Percentiles rank a stretch among this genome's conserved stretches.
Conservation (phyloP, 2,888 invertebrate genomes). For the Mystacides longicornis region DNA sequence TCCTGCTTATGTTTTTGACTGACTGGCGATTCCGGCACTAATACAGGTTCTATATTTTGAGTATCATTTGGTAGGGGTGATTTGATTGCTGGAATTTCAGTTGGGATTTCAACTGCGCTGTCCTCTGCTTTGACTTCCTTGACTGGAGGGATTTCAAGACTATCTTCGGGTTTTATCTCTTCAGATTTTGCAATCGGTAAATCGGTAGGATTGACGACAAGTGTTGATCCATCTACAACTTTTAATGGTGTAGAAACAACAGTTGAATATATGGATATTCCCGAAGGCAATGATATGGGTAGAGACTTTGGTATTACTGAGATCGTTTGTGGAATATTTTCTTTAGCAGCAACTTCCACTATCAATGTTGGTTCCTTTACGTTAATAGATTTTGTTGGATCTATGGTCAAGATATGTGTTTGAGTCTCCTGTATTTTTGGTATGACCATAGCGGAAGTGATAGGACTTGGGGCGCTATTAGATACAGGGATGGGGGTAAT, state of each 20-base stretch:
- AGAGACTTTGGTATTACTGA: neutral
- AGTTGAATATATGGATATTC: neutral
- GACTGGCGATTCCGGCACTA: conserved; percentile 48
- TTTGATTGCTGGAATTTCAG: neutral
- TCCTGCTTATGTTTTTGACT: conserved; percentile 63
- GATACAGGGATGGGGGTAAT: conserved; percentile 11
- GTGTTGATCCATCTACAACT: no score
- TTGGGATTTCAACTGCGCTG: neutral
- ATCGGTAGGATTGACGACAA: neutral
- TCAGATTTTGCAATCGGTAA: neutral
- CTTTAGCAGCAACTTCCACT: neutral
- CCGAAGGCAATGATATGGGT: neutral
- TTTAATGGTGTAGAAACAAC: neutral
- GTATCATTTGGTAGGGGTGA: conserved; percentile 30
- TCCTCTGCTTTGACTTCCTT: neutral
- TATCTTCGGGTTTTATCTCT: neutral
- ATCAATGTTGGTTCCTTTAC: neutral
- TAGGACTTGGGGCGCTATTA: neutral
- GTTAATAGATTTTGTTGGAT: neutral
- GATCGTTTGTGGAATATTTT: neutral
- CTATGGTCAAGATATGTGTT: neutral
- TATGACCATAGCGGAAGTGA: neutral
- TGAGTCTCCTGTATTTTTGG: conserved; percentile 3
- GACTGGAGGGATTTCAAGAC: neutral
- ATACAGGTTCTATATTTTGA: conserved; percentile 28